These are phyloP conservation scores for Resseliella maxima DNA, from an alignment of 2,888 invertebrate species.

Conservation along the genomic window DNA sequence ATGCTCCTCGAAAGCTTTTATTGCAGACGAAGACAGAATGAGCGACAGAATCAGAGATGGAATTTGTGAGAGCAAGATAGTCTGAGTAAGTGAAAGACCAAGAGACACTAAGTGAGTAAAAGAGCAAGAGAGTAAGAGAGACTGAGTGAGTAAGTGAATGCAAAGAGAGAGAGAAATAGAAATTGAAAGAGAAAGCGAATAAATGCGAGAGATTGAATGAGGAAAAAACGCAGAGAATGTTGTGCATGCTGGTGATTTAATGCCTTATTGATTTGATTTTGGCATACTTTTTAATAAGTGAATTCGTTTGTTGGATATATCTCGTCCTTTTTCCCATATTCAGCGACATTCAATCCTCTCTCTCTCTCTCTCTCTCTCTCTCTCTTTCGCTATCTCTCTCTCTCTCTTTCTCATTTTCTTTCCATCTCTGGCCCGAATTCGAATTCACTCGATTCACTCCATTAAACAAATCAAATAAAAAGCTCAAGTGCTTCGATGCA, in stretches of 20 bases:
- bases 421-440: neutral
- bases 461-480: constrained; percentile 49
- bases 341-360: no score
- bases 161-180: no score
- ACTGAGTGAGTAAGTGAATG: no score
- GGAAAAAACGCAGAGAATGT: neutral
- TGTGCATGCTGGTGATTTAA: neutral
- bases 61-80: no score
- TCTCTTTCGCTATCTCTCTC: neutral
- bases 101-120: no score
- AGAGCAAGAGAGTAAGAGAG: no score
- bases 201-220: neutral
- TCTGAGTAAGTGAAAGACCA: no score
- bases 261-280: constrained; percentile 51
- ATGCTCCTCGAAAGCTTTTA: no score
- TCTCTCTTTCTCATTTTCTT: neutral
- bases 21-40: no score
- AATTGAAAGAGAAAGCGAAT: neutral
- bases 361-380: neutral
- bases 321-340: neutral
- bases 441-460: constrained; percentile 2
- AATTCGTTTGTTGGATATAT: neutral
- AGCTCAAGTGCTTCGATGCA: constrained; percentile 7
- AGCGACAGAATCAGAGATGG: no score
- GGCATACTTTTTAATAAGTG: constrained; percentile 45